Conservation (phyloP, 1,140 invertebrate genomes). For the Sitobion miscanthi region DNA sequence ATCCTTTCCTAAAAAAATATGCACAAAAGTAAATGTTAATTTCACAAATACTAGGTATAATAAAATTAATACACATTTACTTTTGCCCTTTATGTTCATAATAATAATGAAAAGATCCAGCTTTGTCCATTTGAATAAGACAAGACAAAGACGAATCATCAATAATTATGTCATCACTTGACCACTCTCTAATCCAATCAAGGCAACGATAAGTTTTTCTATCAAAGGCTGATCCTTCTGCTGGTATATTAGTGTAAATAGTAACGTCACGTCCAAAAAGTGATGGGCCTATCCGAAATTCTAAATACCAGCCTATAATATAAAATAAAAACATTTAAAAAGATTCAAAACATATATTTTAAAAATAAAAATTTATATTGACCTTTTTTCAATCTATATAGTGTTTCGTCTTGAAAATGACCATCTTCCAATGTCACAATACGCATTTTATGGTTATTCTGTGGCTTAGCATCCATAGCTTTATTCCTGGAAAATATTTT, state of each 20-base stretch:
- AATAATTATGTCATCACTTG: slow-evolving; percentile 55
- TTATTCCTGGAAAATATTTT: slow-evolving; percentile 36
- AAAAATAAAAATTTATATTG: slow-evolving; percentile 44
- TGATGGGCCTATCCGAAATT: slow-evolving; percentile 82
- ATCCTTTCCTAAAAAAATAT: slow-evolving; percentile 67
- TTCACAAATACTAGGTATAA: neutral
- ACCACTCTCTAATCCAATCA: slow-evolving; percentile 62
- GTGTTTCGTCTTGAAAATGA: slow-evolving; percentile 75
- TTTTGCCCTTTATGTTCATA: slow-evolving; percentile 76
- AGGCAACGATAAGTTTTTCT: slow-evolving; percentile 64
- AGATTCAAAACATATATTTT: neutral
- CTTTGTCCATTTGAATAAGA: slow-evolving; percentile 37
- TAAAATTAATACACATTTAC: slow-evolving; percentile 59
- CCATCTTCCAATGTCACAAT: slow-evolving; percentile 76
- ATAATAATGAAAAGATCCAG: slow-evolving; percentile 83
- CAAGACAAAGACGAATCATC: slow-evolving; percentile 54
- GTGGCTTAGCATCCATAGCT: slow-evolving; percentile 23
- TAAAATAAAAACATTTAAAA: slow-evolving; percentile 61
- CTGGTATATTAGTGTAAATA: slow-evolving; percentile 84
- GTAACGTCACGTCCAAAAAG: slow-evolving; percentile 79
- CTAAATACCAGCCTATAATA: slow-evolving; percentile 75
- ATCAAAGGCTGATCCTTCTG: slow-evolving; percentile 63
- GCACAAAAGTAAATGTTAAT: neutral
- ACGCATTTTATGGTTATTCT: slow-evolving; percentile 61
- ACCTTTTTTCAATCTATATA: slow-evolving; percentile 74